Evolutionary conservation across 2,113 vertebrate genomes (phyloP).

Genomic region (Lagopus leucura): DNA sequence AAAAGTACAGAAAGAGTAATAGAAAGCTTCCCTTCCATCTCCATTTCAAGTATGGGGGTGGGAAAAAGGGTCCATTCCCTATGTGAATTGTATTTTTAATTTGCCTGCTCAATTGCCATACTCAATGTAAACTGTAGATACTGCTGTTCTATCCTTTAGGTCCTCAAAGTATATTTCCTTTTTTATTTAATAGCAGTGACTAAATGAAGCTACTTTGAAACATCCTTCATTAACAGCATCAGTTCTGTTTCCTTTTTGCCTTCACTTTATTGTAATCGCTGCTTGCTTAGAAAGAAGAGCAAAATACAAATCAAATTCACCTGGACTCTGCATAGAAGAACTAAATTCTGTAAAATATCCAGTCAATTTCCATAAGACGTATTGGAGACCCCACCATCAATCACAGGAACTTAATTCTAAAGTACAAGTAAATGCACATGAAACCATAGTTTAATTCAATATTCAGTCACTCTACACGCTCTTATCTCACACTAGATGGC

Average conservation of each 20-base stretch:
- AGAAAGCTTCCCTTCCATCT: neutral
- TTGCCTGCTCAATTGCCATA: neutral
- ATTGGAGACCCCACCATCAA: neutral
- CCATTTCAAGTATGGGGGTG: neutral
- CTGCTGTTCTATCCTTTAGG: neutral
- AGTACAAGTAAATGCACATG: neutral
- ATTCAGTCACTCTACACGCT: neutral
- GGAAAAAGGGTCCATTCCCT: neutral
- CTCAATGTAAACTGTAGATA: neutral
- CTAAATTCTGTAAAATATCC: neutral
- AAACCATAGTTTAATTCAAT: neutral
- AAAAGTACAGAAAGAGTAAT: constrained; percentile 3
- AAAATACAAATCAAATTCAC: neutral
- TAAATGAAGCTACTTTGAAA: neutral
- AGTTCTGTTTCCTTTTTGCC: neutral
- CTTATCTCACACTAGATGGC: neutral
- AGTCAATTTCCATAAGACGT: neutral
- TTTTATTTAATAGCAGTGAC: neutral
- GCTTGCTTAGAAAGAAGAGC: neutral
- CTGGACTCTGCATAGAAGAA: neutral
- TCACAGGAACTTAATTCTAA: neutral
- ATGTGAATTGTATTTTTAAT: neutral
- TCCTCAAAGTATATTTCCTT: neutral
- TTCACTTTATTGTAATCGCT: neutral
- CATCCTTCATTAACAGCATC: neutral